Percentiles rank a stretch among this genome's conserved stretches.
Evolutionary conservation across 2,113 vertebrate species (phyloP).

Genomic region (Lampris incognitus): DNA sequence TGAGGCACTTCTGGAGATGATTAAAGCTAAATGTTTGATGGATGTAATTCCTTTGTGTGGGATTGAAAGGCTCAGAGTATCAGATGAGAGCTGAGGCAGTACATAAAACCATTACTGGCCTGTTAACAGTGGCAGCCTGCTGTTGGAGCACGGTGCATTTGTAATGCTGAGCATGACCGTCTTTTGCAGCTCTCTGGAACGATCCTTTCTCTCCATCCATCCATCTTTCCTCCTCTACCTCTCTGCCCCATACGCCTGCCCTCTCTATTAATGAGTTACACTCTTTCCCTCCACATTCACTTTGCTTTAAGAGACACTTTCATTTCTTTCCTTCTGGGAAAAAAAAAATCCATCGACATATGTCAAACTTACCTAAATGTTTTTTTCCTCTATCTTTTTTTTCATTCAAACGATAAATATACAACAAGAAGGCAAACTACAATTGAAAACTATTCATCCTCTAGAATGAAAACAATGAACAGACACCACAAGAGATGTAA

Average conservation of each 20-base stretch:
- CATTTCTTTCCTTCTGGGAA: conserved; percentile 15
- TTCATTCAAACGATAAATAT: conserved; percentile 34
- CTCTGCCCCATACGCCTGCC: conserved; percentile 7
- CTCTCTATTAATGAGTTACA: neutral
- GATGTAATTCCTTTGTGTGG: conserved; percentile 40
- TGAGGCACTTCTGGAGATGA: conserved; percentile 49
- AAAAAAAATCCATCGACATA: neutral
- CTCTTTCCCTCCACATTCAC: too few relatives aligned
- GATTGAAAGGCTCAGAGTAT: conserved; percentile 27
- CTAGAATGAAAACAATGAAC: too few relatives aligned
- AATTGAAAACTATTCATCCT: too few relatives aligned
- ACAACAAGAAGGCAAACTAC: neutral
- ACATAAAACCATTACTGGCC: conserved; percentile 51
- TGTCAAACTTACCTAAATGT: neutral
- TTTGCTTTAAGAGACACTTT: neutral
- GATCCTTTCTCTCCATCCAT: conserved; percentile 7
- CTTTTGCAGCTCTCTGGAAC: conserved; percentile 17
- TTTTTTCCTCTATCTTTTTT: conserved; percentile 28
- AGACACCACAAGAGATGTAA: too few relatives aligned
- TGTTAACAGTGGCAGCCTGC: conserved; percentile 11
- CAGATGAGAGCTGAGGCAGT: conserved; percentile 56
- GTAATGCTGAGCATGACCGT: conserved; percentile 33
- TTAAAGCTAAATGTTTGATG: conserved; percentile 41
- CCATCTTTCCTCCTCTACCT: conserved; percentile 7
- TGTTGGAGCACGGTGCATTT: conserved; percentile 11